These are phyloP conservation scores for Tragelaphus strepsiceros DNA, from an alignment of 2,113 vertebrate species.

Conservation along the genomic window DNA sequence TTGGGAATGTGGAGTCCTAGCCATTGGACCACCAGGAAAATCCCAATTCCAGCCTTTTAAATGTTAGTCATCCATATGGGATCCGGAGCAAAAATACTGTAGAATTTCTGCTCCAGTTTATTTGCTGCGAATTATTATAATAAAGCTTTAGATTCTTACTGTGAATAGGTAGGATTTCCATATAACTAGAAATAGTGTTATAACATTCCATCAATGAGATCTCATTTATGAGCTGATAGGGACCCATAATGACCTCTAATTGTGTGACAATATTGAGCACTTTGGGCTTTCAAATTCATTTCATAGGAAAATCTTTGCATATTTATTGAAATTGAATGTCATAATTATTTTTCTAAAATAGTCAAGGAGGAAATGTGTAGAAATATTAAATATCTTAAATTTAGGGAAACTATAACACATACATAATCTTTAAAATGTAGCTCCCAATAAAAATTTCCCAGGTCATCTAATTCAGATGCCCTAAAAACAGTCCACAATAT, in stretches of 20 bases:
- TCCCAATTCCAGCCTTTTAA: constrained; percentile 6
- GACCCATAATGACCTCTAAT: constrained; percentile 34
- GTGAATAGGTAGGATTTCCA: constrained; percentile 26
- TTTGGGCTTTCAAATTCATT: constrained; percentile 11
- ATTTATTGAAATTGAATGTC: constrained; percentile 22
- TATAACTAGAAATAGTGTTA: constrained; percentile 2
- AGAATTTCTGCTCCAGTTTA: not conserved
- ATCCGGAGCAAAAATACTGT: not conserved
- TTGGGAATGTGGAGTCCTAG: not conserved
- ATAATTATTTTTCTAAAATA: constrained; percentile 46
- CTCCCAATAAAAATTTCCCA: not conserved
- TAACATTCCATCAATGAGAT: constrained; percentile 11
- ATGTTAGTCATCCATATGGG: not conserved
- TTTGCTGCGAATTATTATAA: not conserved
- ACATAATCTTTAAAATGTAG: not conserved
- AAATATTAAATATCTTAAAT: not conserved
- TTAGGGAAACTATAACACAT: not conserved
- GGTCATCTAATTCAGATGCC: not conserved
- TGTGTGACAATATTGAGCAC: not conserved
- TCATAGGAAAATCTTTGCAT: constrained; percentile 18
- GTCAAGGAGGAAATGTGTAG: constrained; percentile 6
- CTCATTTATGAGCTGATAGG: not conserved
- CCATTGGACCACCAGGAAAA: not conserved
- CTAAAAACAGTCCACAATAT: not conserved
- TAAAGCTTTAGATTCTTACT: constrained; percentile 11